phyloP scores from a whole-genome alignment of 2,113 vertebrate species.

The Platysternon megacephalum region DNA sequence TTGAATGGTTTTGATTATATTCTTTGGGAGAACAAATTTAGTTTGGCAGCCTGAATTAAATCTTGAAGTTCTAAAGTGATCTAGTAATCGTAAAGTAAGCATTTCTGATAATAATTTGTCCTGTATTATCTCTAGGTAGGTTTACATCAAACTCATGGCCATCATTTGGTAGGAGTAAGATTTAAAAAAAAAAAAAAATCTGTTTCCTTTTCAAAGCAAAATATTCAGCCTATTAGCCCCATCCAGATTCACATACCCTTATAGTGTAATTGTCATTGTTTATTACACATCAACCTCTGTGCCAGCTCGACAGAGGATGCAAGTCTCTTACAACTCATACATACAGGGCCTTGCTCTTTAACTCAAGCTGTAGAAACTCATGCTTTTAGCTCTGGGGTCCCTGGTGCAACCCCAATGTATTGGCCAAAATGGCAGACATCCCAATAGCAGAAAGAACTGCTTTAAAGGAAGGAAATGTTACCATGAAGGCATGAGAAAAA shows the following conservation, averaged over 20 bases:
- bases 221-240: background rate
- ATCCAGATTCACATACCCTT: background rate
- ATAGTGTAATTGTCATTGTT: background rate
- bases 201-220: background rate
- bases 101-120: constrained; percentile 24
- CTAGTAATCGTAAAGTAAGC: constrained; percentile 57
- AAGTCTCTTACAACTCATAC: background rate
- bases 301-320: fast-evolving
- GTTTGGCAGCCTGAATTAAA: constrained; percentile 68
- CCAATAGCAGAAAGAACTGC: background rate
- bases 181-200: background rate
- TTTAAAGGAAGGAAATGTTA: background rate
- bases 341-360: background rate
- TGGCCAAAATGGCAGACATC: background rate
- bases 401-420: background rate
- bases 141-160: constrained; percentile 48
- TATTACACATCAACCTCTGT: fast-evolving
- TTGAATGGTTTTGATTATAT: constrained; percentile 66
- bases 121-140: constrained; percentile 40
- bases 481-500: background rate
- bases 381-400: background rate
- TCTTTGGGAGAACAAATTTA: constrained; percentile 60
- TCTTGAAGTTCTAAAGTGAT: constrained; percentile 66
- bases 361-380: background rate
- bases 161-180: background rate